Conservation (phyloP, 2,113 vertebrate species). For the Hystrix brachyura region DNA sequence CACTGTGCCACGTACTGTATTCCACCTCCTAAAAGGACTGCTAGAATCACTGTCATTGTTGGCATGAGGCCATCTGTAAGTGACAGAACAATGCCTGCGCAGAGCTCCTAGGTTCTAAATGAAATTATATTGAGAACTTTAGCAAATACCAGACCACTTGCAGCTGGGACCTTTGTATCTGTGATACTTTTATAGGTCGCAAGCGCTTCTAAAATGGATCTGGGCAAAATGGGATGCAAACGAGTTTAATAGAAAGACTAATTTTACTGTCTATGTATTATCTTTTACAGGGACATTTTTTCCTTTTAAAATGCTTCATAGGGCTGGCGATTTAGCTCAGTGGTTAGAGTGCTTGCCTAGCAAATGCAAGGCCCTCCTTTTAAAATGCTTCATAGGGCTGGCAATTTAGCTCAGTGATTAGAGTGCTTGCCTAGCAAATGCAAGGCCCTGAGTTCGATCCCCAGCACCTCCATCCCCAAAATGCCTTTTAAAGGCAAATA, state of each 20-base stretch:
- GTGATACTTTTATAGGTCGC: not conserved
- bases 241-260: not conserved
- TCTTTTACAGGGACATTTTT: not conserved
- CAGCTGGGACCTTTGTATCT: not conserved
- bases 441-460: too few relatives aligned
- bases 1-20: slow-evolving; percentile 29
- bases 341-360: too few relatives aligned
- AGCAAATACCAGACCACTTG: slow-evolving; percentile 56
- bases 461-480: not conserved
- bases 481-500: not conserved
- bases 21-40: not conserved
- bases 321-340: too few relatives aligned
- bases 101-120: slow-evolving; percentile 64
- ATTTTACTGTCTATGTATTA: not conserved
- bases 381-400: not conserved
- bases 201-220: not conserved
- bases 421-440: too few relatives aligned
- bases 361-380: not conserved
- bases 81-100: slow-evolving; percentile 62
- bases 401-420: too few relatives aligned
- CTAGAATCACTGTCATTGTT: slow-evolving; percentile 55
- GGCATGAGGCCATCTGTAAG: slow-evolving; percentile 35
- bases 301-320: not conserved
- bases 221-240: not conserved
- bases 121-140: slow-evolving; percentile 68